Conservation (phyloP, 2,113 vertebrate species). For the Cheilinus undulatus region DNA sequence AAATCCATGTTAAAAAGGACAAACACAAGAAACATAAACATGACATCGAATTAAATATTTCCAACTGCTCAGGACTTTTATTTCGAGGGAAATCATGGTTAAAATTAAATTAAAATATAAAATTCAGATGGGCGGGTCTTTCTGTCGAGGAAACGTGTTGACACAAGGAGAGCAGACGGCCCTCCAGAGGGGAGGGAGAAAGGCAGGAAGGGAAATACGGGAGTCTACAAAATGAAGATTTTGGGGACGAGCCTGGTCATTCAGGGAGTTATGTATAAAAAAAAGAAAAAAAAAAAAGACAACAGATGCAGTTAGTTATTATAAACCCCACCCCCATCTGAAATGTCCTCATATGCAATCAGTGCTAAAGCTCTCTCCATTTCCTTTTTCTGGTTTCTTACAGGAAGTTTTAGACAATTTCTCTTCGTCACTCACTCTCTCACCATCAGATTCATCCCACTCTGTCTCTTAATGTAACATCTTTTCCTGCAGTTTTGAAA, state of each 20-base stretch:
- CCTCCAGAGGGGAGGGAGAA: constrained; percentile 34
- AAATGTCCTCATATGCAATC: constrained; percentile 79
- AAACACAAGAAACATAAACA: constrained; percentile 18
- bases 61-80: constrained; percentile 87
- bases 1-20: background rate
- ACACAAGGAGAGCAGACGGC: constrained; percentile 31
- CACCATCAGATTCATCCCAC: constrained; percentile 42
- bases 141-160: constrained; percentile 54
- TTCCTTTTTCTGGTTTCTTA: constrained; percentile 57
- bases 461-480: constrained; percentile 77
- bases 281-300: constrained; percentile 22
- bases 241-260: constrained; percentile 53
- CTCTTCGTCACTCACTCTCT: constrained; percentile 49
- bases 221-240: constrained; percentile 63
- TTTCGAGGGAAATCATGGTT: constrained; percentile 83
- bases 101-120: constrained; percentile 86
- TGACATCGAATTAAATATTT: constrained; percentile 27
- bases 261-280: constrained; percentile 64
- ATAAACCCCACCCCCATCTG: constrained; percentile 76
- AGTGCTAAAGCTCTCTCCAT: constrained; percentile 76
- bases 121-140: constrained; percentile 71
- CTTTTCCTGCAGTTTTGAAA: constrained; percentile 84
- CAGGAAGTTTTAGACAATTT: constrained; percentile 58
- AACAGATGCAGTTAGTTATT: constrained; percentile 75
- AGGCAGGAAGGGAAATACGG: constrained; percentile 19